A percentile compares a stretch with the other conserved stretches of the same genome.
These are phyloP conservation scores for Leucoma salicis DNA, from an alignment of 2,888 invertebrate species.

Conservation along the genomic window DNA sequence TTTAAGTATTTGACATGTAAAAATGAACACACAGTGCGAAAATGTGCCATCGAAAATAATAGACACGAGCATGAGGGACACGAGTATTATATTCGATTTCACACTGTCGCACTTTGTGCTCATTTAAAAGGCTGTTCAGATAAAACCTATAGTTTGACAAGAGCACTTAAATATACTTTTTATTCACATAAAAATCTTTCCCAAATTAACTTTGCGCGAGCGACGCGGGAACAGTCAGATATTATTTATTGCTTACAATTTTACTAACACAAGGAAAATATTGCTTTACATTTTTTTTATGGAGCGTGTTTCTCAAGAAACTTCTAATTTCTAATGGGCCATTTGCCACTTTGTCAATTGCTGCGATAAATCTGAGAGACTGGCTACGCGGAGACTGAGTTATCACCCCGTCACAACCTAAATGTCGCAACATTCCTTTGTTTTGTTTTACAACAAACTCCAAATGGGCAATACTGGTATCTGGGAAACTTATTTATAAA, in stretches of 20 bases:
- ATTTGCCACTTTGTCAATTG: slow-evolving; percentile 83
- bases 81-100: too few species aligned
- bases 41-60: too few species aligned
- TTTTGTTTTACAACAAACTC: slow-evolving; percentile 44
- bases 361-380: slow-evolving; percentile 76
- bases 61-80: too few species aligned
- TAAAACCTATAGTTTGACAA: too few species aligned
- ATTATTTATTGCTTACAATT: slow-evolving; percentile 77
- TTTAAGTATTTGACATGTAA: too few species aligned
- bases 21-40: too few species aligned
- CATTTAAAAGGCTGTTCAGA: too few species aligned
- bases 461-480: slow-evolving; percentile 20
- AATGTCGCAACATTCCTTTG: slow-evolving; percentile 73
- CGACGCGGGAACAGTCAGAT: slow-evolving; percentile 35
- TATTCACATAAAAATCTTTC: slow-evolving; percentile 23
- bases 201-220: slow-evolving; percentile 38
- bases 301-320: slow-evolving; percentile 53
- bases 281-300: slow-evolving; percentile 73
- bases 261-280: slow-evolving; percentile 72
- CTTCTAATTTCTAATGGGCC: slow-evolving; percentile 82
- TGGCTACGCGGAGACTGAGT: slow-evolving; percentile 59
- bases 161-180: slow-evolving; percentile 4
- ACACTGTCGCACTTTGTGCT: too few species aligned
- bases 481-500: slow-evolving; percentile 9
- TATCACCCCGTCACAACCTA: slow-evolving; percentile 65